A percentile compares a stretch with the other conserved stretches of the same genome.
Evolutionary conservation across 2,888 invertebrate species (phyloP).

Genomic region (Empis livida): DNA sequence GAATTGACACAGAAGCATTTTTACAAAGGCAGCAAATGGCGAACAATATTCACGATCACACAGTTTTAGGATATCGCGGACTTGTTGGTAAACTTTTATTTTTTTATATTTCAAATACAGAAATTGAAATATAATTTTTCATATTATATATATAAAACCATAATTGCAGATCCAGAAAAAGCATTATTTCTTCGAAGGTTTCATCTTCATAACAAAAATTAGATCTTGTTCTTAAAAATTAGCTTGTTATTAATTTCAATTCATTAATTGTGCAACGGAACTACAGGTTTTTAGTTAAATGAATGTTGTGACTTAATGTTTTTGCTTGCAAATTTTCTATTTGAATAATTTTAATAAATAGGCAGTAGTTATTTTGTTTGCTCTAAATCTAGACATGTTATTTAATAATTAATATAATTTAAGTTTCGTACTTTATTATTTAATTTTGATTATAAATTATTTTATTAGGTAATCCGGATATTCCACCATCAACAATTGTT

Average conservation of each 20-base stretch:
- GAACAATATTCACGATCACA: conserved; percentile 58
- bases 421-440: conserved; percentile 1
- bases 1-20: conserved; percentile 63
- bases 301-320: too few species aligned
- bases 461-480: conserved; percentile 56
- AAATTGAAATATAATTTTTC: not conserved
- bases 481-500: conserved; percentile 67
- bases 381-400: too few species aligned
- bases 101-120: not conserved
- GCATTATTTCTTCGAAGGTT: conserved; percentile 16
- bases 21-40: conserved; percentile 60
- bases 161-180: conserved; percentile 14
- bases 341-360: too few species aligned
- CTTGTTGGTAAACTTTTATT: conserved; percentile 45
- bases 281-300: too few species aligned
- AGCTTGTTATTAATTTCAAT: too few species aligned
- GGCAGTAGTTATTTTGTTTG: not conserved
- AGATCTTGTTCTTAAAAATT: not conserved
- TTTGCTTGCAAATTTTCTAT: too few species aligned
- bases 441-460: conserved; percentile 4
- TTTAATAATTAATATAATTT: not conserved
- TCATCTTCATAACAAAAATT: conserved; percentile 11
- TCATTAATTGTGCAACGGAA: too few species aligned
- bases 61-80: conserved; percentile 62
- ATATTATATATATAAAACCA: not conserved